Conservation (phyloP, 2,113 vertebrate species). For the Oncorhynchus kisutch region DNA sequence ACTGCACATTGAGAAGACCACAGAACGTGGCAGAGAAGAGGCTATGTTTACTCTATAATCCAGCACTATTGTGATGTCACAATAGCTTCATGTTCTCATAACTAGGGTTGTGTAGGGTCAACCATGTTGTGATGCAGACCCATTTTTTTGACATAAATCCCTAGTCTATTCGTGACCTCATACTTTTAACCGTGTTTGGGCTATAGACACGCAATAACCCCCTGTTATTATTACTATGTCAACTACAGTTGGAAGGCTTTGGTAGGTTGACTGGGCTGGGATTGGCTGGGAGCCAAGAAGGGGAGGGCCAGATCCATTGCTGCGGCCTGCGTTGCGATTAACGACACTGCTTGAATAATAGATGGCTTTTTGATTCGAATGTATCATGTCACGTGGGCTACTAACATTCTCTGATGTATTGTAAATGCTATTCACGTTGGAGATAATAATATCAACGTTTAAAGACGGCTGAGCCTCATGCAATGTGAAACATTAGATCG, state of each 20-base stretch:
- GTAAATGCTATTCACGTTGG: too few species aligned
- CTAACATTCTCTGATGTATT: too few species aligned
- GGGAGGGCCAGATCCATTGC: constrained; percentile 26
- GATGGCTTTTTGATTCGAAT: constrained; percentile 3
- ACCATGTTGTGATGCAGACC: too few species aligned
- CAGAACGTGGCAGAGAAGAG: too few species aligned
- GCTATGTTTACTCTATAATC: too few species aligned
- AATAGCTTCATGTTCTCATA: too few species aligned
- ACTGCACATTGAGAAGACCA: too few species aligned
- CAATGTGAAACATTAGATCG: too few species aligned
- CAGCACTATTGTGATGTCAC: too few species aligned
- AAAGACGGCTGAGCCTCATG: too few species aligned
- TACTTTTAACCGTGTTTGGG: neutral
- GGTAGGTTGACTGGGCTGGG: constrained; percentile 29
- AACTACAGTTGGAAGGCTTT: neutral
- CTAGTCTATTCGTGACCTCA: neutral
- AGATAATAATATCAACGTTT: too few species aligned
- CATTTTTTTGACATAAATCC: neutral
- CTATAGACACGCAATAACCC: neutral
- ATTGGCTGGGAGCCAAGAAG: constrained; percentile 16
- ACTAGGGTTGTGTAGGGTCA: too few species aligned
- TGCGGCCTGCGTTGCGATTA: constrained; percentile 30
- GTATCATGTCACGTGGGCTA: constrained; percentile 1
- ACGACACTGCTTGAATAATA: constrained; percentile 14
- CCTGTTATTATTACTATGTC: constrained; percentile 2